A percentile compares a stretch with the other conserved stretches of the same genome.
Conservation (phyloP, 2,113 vertebrate species). For the Eleginops maclovinus region DNA sequence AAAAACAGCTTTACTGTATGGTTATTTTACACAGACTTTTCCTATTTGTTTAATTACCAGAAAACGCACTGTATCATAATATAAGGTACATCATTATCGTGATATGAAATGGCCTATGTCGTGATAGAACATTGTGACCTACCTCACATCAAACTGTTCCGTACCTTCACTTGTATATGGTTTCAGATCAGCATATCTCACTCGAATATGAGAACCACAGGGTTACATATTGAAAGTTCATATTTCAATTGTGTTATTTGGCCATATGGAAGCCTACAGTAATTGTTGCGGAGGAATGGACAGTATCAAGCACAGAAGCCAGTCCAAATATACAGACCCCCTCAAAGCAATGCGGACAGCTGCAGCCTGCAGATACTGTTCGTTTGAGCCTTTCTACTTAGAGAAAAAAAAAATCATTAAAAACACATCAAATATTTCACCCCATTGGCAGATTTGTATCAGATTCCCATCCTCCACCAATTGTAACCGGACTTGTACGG, state of each 20-base stretch:
- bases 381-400: not conserved
- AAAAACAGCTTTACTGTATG: no score
- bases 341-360: conserved; percentile 2
- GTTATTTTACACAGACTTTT: no score
- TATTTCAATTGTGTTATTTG: conserved; percentile 36
- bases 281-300: conserved; percentile 6
- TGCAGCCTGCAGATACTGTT: conserved; percentile 19
- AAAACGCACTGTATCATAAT: no score
- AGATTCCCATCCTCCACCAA: conserved; percentile 1
- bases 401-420: conserved; percentile 10
- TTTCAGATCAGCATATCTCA: not conserved
- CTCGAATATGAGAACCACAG: not conserved
- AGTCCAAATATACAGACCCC: conserved; percentile 46
- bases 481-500: conserved; percentile 10
- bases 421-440: conserved; percentile 15
- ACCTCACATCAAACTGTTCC: not conserved
- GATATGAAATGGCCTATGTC: not conserved
- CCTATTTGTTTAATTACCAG: no score
- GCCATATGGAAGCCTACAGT: conserved; percentile 10
- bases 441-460: conserved; percentile 22
- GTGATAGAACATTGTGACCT: no score
- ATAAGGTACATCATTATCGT: not conserved
- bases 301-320: conserved; percentile 10
- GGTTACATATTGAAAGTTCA: not conserved
- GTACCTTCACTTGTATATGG: conserved; percentile 2